phyloP scores from a whole-genome alignment of 53 echinoderm and acorn worm species.

The Temnopleurus reevesii region DNA sequence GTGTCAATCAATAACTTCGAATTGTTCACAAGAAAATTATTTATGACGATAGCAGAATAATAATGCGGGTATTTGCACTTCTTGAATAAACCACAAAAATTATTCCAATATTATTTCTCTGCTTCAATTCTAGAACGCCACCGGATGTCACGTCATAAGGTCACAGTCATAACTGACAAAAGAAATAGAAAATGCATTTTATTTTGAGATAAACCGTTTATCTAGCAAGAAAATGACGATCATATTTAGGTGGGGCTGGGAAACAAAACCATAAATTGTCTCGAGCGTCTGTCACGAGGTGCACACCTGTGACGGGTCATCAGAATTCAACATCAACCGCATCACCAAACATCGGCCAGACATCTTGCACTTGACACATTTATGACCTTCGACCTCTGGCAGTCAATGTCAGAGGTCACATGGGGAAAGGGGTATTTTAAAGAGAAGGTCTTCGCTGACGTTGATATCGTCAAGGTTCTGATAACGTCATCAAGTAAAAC shows the following conservation, averaged over 20 bases:
- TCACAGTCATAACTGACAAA: constrained; percentile 10
- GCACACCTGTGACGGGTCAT: constrained; percentile 10
- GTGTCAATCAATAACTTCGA: too few species aligned
- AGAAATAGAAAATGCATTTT: constrained; percentile 4
- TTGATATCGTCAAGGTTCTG: neutral
- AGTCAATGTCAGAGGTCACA: neutral
- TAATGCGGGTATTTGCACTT: too few species aligned
- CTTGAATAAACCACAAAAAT: neutral
- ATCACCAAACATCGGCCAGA: neutral
- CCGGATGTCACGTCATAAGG: neutral
- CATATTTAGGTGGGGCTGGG: neutral
- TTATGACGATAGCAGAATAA: too few species aligned
- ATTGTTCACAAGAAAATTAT: too few species aligned
- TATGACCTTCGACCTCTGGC: constrained; percentile 36
- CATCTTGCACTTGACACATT: constrained; percentile 49
- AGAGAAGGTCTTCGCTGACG: neutral
- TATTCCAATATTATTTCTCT: neutral
- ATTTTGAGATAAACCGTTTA: constrained; percentile 7
- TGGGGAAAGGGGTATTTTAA: neutral
- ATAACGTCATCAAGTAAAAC: neutral
- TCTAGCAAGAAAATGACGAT: neutral
- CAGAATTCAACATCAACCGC: neutral
- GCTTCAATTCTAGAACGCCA: neutral
- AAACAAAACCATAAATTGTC: constrained; percentile 36
- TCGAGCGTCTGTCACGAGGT: neutral